phyloP scores from a whole-genome alignment of 2,797 vertebrate species.

The Alfaro cultratus region DNA sequence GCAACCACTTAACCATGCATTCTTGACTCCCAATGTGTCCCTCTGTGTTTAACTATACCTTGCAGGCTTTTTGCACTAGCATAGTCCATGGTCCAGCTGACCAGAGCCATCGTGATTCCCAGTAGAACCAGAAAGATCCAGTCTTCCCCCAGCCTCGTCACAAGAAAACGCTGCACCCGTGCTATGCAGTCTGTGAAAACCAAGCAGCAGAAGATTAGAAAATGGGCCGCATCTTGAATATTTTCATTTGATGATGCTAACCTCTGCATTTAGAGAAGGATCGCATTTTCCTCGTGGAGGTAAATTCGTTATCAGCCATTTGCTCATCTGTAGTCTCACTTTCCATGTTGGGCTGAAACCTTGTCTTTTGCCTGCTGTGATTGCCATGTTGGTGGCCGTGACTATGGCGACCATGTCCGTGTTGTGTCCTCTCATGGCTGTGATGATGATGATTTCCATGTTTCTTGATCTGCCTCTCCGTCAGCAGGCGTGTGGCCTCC shows the following conservation, averaged over 20 bases:
- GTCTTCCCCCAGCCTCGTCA: slow-evolving; percentile 90
- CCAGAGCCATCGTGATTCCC: slow-evolving; percentile 93
- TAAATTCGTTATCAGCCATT: slow-evolving; percentile 43
- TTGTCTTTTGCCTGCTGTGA: slow-evolving; percentile 45
- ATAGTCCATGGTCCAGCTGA: slow-evolving; percentile 97
- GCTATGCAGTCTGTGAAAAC: slow-evolving; percentile 82
- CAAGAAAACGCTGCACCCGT: slow-evolving; percentile 83
- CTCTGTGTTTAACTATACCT: slow-evolving; percentile 72
- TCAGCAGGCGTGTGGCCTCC: slow-evolving; percentile 83
- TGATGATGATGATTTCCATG: slow-evolving; percentile 58
- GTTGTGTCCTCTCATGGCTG: slow-evolving; percentile 37
- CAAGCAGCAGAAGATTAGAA: slow-evolving; percentile 5
- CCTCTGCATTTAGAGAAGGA: slow-evolving; percentile 91
- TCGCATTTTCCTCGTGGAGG: slow-evolving; percentile 72
- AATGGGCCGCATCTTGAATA: neutral
- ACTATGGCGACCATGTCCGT: slow-evolving; percentile 50
- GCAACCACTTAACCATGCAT: neutral
- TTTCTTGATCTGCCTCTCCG: slow-evolving; percentile 75
- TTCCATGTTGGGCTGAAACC: slow-evolving; percentile 51
- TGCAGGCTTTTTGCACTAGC: slow-evolving; percentile 93
- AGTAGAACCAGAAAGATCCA: slow-evolving; percentile 95
- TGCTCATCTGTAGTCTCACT: slow-evolving; percentile 20
- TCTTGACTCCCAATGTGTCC: neutral
- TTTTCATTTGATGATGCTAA: slow-evolving; percentile 48
- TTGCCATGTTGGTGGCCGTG: slow-evolving; percentile 56